phyloP scores from a whole-genome alignment of 2,113 vertebrate species.

The Garra rufa region DNA sequence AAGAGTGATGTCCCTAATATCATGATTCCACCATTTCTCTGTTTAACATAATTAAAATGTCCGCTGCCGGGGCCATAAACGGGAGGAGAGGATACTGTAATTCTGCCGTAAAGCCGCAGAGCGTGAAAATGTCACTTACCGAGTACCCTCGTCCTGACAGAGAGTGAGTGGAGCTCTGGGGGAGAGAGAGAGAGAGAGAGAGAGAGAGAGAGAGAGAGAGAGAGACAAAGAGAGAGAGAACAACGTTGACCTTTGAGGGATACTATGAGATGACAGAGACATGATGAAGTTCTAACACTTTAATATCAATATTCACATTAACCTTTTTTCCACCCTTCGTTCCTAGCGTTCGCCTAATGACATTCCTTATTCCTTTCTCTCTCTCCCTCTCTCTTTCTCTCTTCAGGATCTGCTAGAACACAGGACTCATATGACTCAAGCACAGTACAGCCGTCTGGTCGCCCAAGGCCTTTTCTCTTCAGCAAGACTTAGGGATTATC shows the following conservation, averaged over 20 bases:
- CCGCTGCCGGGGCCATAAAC: slow-evolving; percentile 75
- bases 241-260: slow-evolving; percentile 79
- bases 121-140: slow-evolving; percentile 83
- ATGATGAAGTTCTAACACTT: slow-evolving; percentile 77
- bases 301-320: slow-evolving; percentile 84
- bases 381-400: slow-evolving; percentile 3
- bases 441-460: neutral
- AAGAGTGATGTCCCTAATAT: slow-evolving; percentile 80
- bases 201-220: slow-evolving; percentile 36
- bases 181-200: slow-evolving; percentile 34
- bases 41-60: slow-evolving; percentile 84
- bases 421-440: slow-evolving; percentile 14
- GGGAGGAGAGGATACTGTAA: slow-evolving; percentile 77
- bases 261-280: slow-evolving; percentile 77
- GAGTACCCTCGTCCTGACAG: slow-evolving; percentile 81
- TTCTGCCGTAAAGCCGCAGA: slow-evolving; percentile 78
- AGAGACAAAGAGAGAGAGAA: slow-evolving; percentile 67
- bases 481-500: slow-evolving; percentile 11
- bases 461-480: neutral
- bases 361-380: slow-evolving; percentile 47
- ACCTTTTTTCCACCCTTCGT: slow-evolving; percentile 73
- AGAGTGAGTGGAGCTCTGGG: slow-evolving; percentile 80
- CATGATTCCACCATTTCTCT: slow-evolving; percentile 80
- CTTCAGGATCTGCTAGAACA: neutral
- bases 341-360: slow-evolving; percentile 57